Base-by-base conservation (phyloP, 2,113 vertebrate species). In the Calypte anna region DNA sequence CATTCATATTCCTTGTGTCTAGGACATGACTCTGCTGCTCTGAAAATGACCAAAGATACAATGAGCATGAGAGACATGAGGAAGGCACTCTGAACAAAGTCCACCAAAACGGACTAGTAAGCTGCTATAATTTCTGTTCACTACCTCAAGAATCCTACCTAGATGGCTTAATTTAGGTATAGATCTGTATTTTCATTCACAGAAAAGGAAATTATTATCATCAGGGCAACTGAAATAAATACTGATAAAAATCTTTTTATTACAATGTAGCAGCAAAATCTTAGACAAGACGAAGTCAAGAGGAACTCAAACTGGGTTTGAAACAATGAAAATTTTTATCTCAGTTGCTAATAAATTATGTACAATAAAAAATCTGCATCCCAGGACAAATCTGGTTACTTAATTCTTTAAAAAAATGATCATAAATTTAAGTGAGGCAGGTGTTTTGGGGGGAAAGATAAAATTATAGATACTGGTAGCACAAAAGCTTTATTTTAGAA, bases 191-290 rank as follows among this genome's bases (percentile, higher is more conserved):
- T 81, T 83, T 91, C 53, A 88, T 79, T 85, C 84, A 93, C n/a
- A 92, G 79, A 93, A 94, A 96, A 95, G 59, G 58, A 88, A 91
- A 87, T 57, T 7, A 75, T 59, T 12, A 69, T 54, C 38, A 72
- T 31, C 57, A 64, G 21, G 14, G 27, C 38, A 76, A 74, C 53
- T 19, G 4, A 93, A 93, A 91, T 43, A 79, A 86, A 78, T 18
- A 54, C 10, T 18, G 28, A 16, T 53, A 82, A 64, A 48, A 53
- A n/a, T 72, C 90, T 58, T 74, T 44, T 25, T 50, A 67, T n/a
- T 57, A 84, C 18, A 64, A 7, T 22, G 20, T 13, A 78, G 25
- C 5, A 58, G 44, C 53, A 78, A 80, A 75, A 61, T 58, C 40
- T 58, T 54, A 44, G 54, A 83, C 16, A 77, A 83, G 20, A 24